phyloP scores from a whole-genome alignment of 1,140 invertebrate genomes.

The Neotoxoptera formosana region DNA sequence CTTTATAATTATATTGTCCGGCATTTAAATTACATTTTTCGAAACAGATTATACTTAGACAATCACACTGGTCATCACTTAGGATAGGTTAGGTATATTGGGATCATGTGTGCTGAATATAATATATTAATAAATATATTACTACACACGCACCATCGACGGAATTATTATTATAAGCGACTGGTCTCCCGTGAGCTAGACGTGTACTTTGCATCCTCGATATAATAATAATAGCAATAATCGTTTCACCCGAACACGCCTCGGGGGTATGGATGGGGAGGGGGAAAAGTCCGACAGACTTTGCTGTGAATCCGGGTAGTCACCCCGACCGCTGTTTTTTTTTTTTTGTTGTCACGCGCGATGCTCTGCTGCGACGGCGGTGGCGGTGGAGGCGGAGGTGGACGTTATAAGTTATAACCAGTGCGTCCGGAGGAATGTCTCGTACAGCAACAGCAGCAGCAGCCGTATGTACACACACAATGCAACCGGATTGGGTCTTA shows the following conservation, averaged over 20 bases:
- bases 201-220: neutral
- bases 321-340: neutral
- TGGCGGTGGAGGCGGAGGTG: neutral
- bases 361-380: neutral
- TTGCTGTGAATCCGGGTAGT: neutral
- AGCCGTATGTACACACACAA: slow-evolving; percentile 15
- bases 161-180: neutral
- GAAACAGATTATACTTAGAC: neutral
- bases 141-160: neutral
- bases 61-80: neutral
- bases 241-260: neutral
- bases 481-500: slow-evolving; percentile 32
- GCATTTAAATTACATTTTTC: neutral
- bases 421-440: neutral
- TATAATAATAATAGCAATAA: neutral
- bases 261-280: neutral
- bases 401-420: slow-evolving; percentile 6
- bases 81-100: neutral
- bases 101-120: neutral
- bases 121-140: neutral
- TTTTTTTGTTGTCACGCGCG: neutral
- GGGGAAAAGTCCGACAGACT: neutral
- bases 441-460: neutral
- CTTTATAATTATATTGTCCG: neutral
- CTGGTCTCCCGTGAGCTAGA: neutral